Percentiles rank a stretch among this genome's conserved stretches.
Conservation (phyloP, 1,140 invertebrate species). For the Pseudomyrmex gracilis region DNA sequence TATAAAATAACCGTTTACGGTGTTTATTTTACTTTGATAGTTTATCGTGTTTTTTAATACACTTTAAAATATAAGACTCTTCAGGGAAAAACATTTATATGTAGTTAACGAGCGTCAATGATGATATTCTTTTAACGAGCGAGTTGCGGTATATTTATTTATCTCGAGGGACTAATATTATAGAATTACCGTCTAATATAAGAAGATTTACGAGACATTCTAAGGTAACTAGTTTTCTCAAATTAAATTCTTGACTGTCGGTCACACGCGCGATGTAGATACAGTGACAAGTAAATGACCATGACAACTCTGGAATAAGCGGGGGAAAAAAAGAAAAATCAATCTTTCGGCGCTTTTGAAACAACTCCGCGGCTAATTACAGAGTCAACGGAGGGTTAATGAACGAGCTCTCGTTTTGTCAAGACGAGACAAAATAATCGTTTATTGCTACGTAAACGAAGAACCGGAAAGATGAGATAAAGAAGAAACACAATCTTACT, state of each 20-base stretch:
- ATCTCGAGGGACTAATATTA: constrained; percentile 3
- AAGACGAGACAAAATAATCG: neutral
- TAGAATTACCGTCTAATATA: neutral
- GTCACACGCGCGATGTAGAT: neutral
- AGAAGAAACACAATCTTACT: neutral
- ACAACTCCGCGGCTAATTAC: constrained; percentile 20
- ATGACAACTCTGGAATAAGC: neutral
- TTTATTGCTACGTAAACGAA: neutral
- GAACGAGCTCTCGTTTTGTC: neutral
- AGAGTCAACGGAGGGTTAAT: constrained; percentile 6
- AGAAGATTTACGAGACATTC: constrained; percentile 2
- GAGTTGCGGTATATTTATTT: constrained; percentile 11
- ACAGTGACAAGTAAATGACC: neutral
- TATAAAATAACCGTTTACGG: neutral
- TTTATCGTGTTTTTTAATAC: constrained; percentile 14
- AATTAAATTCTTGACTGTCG: neutral
- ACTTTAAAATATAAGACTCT: neutral
- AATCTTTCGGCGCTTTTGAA: neutral
- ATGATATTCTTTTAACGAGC: constrained; percentile 3
- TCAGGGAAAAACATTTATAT: neutral
- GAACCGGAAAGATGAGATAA: neutral
- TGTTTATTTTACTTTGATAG: neutral
- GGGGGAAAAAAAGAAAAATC: neutral
- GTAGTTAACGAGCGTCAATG: constrained; percentile 24
- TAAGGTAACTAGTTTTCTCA: neutral